phyloP scores from a whole-genome alignment of 2,888 invertebrate genomes.

The Margaritifera margaritifera region DNA sequence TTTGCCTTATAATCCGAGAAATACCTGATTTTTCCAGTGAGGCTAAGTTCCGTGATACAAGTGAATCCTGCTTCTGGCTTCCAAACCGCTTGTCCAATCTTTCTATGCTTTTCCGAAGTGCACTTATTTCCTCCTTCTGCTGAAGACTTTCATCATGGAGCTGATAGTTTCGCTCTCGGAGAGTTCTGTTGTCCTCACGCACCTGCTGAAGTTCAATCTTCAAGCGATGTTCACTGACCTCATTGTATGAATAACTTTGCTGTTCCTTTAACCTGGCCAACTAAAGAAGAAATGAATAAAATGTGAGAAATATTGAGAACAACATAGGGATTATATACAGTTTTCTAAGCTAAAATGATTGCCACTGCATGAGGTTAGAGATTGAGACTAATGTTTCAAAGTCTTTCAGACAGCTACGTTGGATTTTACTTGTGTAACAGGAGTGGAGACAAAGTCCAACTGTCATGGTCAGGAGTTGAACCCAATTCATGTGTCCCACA shows the following conservation, averaged over 20 bases:
- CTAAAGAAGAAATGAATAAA: constrained; percentile 22
- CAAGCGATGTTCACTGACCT: constrained; percentile 39
- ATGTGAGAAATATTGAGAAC: neutral
- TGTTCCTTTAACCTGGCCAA: constrained; percentile 37
- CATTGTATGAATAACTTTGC: constrained; percentile 26
- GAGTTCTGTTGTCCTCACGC: constrained; percentile 58
- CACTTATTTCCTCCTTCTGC: constrained; percentile 51
- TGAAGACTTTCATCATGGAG: constrained; percentile 67
- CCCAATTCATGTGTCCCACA: no score
- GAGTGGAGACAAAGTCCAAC: no score
- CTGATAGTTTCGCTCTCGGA: constrained; percentile 64
- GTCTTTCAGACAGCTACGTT: no score
- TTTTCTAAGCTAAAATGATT: no score
- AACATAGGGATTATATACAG: no score
- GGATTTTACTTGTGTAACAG: no score
- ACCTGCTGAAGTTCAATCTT: constrained; percentile 61
- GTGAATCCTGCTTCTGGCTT: constrained; percentile 13
- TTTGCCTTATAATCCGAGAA: no score
- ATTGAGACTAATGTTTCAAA: no score
- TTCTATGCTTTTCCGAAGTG: constrained; percentile 39
- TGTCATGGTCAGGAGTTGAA: no score
- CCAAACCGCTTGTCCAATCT: constrained; percentile 20
- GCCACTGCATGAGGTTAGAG: no score
- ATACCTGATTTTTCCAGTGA: constrained; percentile 14
- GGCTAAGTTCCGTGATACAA: neutral